Evolutionary conservation across 2,113 vertebrate species (phyloP), one percentile per base, ranked within the genome.

Genomic region (Lethenteron camtschaticum): DNA sequence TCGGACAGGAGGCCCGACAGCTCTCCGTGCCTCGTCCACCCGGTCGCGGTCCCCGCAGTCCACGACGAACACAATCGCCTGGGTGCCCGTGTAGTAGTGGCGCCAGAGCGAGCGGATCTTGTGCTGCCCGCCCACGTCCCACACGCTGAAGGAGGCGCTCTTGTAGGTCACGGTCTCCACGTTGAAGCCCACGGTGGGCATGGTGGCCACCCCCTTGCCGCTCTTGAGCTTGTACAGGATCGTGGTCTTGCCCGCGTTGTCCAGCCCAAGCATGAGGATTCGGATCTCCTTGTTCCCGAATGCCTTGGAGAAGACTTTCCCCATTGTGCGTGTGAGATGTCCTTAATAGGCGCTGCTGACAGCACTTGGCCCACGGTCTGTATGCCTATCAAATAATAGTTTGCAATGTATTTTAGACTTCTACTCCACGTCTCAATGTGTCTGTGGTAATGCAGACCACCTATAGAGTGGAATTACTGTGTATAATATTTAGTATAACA

Each of bases 211-310:
- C 41, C 41, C 41, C 41, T 41, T 41, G 10, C 74, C 73, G 55
- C 71, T 9, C 70, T 76, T 76, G 66, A 75, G 71, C 71, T 72
- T 75, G 55, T 74, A 74, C 9, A 85, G 70, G n/a, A 86, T 71
- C 6, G 83, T 83, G 0, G 85, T 81, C 75, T 86, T 86, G 3
- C 85, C 85, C 4, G 83, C 73, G 0, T 76, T 81, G 73, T 85
- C 83, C 73, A 86, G 72, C 41, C 84, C 75, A 70, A 76, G 55
- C 66, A 76, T 68, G 3, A 76, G 68, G 55, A 75, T 72, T 5
- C 72, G 69, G 8, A 71, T 72, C 10, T 76, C 41, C 41, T 41
- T 41, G 41, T 41, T 41, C 5, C 41, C 41, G 41, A 41, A 41
- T 41, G 41, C 41, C 41, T 41, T 41, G 41, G 41, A 41, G 41